Evolutionary conservation across 1,140 invertebrate genomes (phyloP), one percentile per base, ranked within the genome.

Genomic region (Zophobas atratus): DNA sequence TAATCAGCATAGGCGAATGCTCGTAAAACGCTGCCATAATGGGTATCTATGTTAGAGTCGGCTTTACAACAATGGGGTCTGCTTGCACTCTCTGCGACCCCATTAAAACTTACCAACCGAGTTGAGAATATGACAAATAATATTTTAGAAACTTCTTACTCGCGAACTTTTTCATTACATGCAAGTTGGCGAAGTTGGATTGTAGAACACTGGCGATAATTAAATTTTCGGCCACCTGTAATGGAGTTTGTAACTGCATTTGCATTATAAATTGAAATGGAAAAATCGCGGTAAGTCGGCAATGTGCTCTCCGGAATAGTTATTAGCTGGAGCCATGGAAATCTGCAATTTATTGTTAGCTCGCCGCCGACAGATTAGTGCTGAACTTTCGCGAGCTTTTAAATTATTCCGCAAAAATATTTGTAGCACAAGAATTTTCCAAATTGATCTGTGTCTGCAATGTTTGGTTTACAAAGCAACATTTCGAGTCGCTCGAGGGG

Each of bases 111-210:
- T 67, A 67, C 60, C 60, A 33, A 43, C 36, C 38, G 6, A 67
- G 39, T 33, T 48, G 35, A 67, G 39, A 39, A 67, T 67, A 67
- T 67, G 60, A 67, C 60, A 67, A 67, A 67, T 60, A 60, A 60
- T 67, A 67, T 67, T 67, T 67, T 67, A 67, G 60, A 67, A 67
- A 67, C 60, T 67, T 67, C 60, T 67, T 67, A 67, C 60, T 67
- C 60, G 39, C 2, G 39, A 67, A 67, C 60, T 67, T 67, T 67
- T 67, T 67, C 60, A 67, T 67, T 67, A 67, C 39, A 67, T 67
- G 60, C 60, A 67, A 43, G 8, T 67, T 41, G 38, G 20, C 2
- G 33, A 67, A 67, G 39, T 67, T 67, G 60, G 60, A 67, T 67
- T 67, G 60, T 46, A 46, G 60, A 67, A 67, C 60, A 67, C 60